Evolutionary conservation across 2,113 vertebrate genomes (phyloP).

Genomic region (Diadophis punctatus): DNA sequence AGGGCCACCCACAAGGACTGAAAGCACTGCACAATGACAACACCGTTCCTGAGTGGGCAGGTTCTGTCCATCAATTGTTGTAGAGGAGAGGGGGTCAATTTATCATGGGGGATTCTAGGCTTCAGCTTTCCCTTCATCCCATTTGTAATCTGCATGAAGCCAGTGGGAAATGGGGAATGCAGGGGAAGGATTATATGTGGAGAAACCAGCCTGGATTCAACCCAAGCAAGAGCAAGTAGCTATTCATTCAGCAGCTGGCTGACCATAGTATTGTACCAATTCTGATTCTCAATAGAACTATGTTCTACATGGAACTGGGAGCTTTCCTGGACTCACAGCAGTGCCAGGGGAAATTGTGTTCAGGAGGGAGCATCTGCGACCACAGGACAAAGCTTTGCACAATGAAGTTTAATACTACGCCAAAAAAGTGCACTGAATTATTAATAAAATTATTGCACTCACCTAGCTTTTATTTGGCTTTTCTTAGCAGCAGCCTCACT

Average conservation of each 20-base stretch:
- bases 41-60: background rate
- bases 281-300: background rate
- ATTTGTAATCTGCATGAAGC: background rate
- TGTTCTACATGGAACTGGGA: background rate
- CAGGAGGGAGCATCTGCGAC: background rate
- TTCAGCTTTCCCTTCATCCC: background rate
- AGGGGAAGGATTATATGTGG: background rate
- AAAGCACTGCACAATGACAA: background rate
- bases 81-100: background rate
- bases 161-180: background rate
- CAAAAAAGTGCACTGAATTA: background rate
- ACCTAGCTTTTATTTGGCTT: constrained; percentile 96
- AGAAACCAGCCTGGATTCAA: background rate
- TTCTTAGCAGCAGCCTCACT: constrained; percentile 94
- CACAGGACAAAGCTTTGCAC: background rate
- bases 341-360: background rate
- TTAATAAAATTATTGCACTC: constrained; percentile 29
- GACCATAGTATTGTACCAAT: background rate
- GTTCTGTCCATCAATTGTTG: background rate
- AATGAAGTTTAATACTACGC: background rate
- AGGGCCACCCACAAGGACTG: background rate
- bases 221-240: background rate
- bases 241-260: background rate
- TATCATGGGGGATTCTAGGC: background rate
- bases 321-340: background rate